Percentiles rank a stretch among this genome's conserved stretches.
These are phyloP conservation scores for Alcis repandata DNA, from an alignment of 2,888 invertebrate species.

Conservation along the genomic window DNA sequence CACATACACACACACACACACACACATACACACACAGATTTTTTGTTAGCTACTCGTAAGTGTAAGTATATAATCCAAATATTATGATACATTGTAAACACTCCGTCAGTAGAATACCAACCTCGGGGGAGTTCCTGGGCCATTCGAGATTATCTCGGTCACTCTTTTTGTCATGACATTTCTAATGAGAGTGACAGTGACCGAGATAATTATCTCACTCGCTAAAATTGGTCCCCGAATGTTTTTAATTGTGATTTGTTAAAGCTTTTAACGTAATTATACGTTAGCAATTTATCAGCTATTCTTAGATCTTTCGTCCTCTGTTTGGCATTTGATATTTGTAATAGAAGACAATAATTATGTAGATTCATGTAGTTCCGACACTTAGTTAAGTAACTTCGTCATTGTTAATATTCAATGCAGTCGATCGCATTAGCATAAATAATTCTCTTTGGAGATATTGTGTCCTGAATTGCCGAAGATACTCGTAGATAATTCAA, in stretches of 20 bases:
- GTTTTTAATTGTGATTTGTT: background rate
- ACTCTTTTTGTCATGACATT: no score
- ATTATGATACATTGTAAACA: no score
- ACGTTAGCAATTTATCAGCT: background rate
- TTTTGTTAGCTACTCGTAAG: no score
- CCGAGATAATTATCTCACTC: no score
- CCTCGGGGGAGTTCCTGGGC: no score
- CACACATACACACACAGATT: no score
- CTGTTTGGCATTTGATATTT: conserved; percentile 2
- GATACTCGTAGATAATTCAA: conserved; percentile 75
- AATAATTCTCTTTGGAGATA: conserved; percentile 65
- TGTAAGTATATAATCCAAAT: no score
- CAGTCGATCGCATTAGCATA: conserved; percentile 66
- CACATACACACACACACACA: no score
- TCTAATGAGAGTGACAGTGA: no score
- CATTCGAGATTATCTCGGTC: no score
- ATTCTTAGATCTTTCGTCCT: background rate
- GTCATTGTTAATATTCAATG: conserved; percentile 54
- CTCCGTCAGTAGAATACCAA: no score
- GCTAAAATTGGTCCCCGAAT: no score
- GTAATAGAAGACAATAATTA: background rate
- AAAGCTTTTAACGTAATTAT: background rate
- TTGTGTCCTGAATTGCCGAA: conserved; percentile 61
- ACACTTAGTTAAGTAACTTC: conserved; percentile 31
- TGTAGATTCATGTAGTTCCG: conserved; percentile 16